Evolutionary conservation across 2,888 invertebrate genomes (phyloP), one percentile per base, ranked within the genome.

Genomic region (Drosophila neotestacea): DNA sequence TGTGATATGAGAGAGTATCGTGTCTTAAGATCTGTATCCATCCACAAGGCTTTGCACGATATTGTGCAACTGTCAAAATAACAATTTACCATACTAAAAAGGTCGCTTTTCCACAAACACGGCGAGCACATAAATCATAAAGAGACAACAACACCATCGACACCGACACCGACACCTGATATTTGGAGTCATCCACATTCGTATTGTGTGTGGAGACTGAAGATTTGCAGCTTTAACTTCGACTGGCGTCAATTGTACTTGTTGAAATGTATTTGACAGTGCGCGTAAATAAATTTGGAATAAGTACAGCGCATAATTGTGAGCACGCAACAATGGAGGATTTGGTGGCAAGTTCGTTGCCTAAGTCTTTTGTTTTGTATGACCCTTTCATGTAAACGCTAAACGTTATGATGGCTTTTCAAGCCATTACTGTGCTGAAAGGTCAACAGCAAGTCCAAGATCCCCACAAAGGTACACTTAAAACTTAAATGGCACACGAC

Each of bases 31-130:
- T 88, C 69, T 64, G 77, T 88, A 84, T 90, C 90, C 73, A 16
- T 48, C 36, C 68, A 64, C 54, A 63, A 63, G 69, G 70, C 67
- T 70, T 64, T 78, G 89, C 90, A 81, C 78, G 85, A 82, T 77
- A 80, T 88, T 89, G 90, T 82, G 75, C 77, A 90, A 85, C 85
- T 90, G 89, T 90, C 90, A 84, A 86, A 90, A 86, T 73, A 86
- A 73, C 76, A 71, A 86, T 84, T 88, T 86, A 81, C 67, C 69
- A 77, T 82, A 71, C 70, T 69, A 67, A 85, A 79, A 63, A 67
- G 60, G 62, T 79, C 73, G 73, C 52, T 64, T 64, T 68, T 62
- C 71, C 46, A 62, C 66, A 60, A 64, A 54, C 71, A 70, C 54
- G 67, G 64, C 32, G 48, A 52, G 63, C 67, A 65, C 70, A 83